phyloP scores from a whole-genome alignment of 2,888 invertebrate species.

The Spisula subtruncata region DNA sequence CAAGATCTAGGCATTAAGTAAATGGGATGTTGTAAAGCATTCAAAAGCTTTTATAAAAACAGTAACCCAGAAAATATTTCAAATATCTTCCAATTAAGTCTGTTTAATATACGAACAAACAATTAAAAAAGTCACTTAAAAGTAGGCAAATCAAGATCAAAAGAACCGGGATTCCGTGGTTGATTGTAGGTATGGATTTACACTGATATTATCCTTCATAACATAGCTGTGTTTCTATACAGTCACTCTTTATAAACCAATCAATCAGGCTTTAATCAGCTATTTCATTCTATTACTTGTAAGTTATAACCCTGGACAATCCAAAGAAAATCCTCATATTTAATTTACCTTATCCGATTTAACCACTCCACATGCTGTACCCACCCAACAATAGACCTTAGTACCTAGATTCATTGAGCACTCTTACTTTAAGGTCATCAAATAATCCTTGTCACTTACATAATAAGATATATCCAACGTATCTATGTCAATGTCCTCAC shows the following conservation, averaged over 20 bases:
- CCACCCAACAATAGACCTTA: neutral
- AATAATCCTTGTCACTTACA: neutral
- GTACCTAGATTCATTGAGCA: neutral
- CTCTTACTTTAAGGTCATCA: neutral
- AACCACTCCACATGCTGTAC: neutral
- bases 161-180: neutral
- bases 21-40: neutral
- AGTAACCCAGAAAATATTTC: neutral
- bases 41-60: neutral
- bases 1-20: neutral
- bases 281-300: neutral
- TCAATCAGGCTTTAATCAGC: constrained; percentile 29
- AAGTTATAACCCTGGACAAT: neutral
- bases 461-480: neutral
- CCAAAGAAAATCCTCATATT: neutral
- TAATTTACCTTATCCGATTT: constrained; percentile 1
- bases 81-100: constrained; percentile 10
- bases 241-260: constrained; percentile 19
- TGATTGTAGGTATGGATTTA: constrained; percentile 35
- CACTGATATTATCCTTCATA: constrained; percentile 31
- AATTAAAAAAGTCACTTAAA: constrained; percentile 44
- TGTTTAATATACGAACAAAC: constrained; percentile 18
- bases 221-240: constrained; percentile 37
- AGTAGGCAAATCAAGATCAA: constrained; percentile 4
- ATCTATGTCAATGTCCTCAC: neutral